Base-by-base conservation (phyloP, 1,140 invertebrate species). In the Scaptomyza pallida region DNA sequence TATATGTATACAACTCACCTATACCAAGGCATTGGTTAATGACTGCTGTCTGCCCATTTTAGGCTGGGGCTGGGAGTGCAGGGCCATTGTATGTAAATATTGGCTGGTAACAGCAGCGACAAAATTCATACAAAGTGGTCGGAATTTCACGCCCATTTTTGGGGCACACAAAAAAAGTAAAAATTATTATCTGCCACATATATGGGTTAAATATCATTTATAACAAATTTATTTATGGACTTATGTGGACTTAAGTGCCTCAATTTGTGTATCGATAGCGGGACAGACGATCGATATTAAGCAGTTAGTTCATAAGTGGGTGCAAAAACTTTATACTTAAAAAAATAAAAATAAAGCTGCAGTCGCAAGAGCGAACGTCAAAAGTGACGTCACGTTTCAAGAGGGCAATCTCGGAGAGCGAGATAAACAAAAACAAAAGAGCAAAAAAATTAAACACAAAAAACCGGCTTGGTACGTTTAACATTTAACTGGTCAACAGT, bases 151-250 rank as follows among this genome's bases (percentile, higher is more conserved):
- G 63, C 68, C 76, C 70, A 67, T 67, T 76, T 61, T 62, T 19
- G 55, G 63, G 35, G 40, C 13, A 26, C 13, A 55, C 2, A 21
- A 2, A 21, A 21, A 21, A 30, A 30, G 8, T n/a, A 30, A 30
- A 30, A 65, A 71, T 75, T 48, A 75, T 67, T 35, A 52, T 23
- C 41, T 17, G 40, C 54, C 43, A 72, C 81, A 69, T 78, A 88
- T 88, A 86, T 88, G 82, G 81, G 81, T 69, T 86, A 88, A 86
- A 88, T 75, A 88, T 88, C 65, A 61, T 69, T 86, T 72, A 75
- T 75, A 69, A 67, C 47, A 44, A 74, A 55, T 81, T 76, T 72
- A 83, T 86, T 83, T 82, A 82, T 59, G 72, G 68, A 44, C 73
- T 79, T 72, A 51, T 74, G 81, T 35, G 52, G 48, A n/a, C 64